Percentiles rank a stretch among this genome's conserved stretches.
phyloP scores from a whole-genome alignment of 2,113 vertebrate genomes.

The Eleginops maclovinus region DNA sequence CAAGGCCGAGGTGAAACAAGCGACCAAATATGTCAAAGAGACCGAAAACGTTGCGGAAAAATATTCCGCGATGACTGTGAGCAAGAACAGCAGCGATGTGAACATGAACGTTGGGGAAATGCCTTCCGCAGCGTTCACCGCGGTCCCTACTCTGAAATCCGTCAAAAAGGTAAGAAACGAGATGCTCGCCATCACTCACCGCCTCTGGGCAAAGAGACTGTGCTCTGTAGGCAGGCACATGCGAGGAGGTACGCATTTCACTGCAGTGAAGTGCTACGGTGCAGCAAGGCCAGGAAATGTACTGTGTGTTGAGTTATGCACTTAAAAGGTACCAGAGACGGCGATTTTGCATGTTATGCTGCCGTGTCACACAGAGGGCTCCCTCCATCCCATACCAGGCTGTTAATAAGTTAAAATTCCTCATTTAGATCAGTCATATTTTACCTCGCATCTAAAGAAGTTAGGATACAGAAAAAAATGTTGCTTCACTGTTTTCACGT shows the following conservation, averaged over 20 bases:
- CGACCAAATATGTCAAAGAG: conserved; percentile 87
- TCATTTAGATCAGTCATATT: background rate
- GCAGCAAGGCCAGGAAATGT: background rate
- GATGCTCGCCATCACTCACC: conserved; percentile 41
- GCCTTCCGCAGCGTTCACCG: conserved; percentile 84
- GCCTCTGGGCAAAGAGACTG: conserved; percentile 15
- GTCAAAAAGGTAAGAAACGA: conserved; percentile 85
- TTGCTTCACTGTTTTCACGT: background rate
- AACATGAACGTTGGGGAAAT: conserved; percentile 84
- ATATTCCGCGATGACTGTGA: conserved; percentile 84
- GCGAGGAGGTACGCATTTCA: conserved; percentile 26
- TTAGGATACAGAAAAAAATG: background rate
- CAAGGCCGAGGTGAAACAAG: conserved; percentile 85
- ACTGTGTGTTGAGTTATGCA: background rate
- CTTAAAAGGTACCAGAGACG: background rate
- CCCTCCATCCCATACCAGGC: conserved; percentile 9
- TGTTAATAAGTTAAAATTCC: conserved; percentile 3
- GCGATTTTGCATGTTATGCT: conserved; percentile 26
- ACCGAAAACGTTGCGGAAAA: conserved; percentile 87
- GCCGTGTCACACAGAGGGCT: conserved; percentile 23
- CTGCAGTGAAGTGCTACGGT: conserved; percentile 27
- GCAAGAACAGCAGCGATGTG: conserved; percentile 85
- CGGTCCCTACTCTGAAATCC: conserved; percentile 84
- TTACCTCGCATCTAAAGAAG: background rate
- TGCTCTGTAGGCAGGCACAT: conserved; percentile 15